Percentiles rank a stretch among this genome's conserved stretches.
phyloP scores from a whole-genome alignment of 2,113 vertebrate genomes.

The Catagonus wagneri region DNA sequence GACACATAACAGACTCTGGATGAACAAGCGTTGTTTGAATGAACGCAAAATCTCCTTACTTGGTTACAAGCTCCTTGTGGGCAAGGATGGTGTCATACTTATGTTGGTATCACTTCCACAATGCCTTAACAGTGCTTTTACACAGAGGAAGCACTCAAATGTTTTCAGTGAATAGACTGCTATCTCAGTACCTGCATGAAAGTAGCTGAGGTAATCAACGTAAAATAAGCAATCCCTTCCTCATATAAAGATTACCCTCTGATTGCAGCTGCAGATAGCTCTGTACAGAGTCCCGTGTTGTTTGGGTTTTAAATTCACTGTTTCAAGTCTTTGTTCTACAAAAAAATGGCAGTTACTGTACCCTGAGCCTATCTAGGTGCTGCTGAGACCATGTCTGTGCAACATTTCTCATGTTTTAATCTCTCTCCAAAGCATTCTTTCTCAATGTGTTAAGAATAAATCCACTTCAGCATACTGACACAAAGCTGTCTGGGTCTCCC shows the following conservation, averaged over 20 bases:
- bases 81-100: constrained; percentile 42
- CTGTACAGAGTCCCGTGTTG: background rate
- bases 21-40: constrained; percentile 29
- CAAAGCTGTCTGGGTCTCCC: background rate
- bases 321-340: constrained; percentile 43
- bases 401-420: background rate
- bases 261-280: constrained; percentile 42
- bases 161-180: constrained; percentile 30
- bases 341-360: background rate
- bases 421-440: background rate
- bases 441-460: constrained; percentile 29
- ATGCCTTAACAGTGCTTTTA: constrained; percentile 17
- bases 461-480: constrained; percentile 1
- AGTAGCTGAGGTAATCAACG: constrained; percentile 26
- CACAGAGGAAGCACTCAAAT: constrained; percentile 32
- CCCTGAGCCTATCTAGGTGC: background rate
- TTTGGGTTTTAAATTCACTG: constrained; percentile 51
- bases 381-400: background rate
- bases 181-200: constrained; percentile 29
- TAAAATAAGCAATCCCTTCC: constrained; percentile 55
- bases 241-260: constrained; percentile 51
- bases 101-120: constrained; percentile 30
- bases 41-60: constrained; percentile 47
- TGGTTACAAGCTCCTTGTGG: constrained; percentile 24
- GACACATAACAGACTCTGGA: constrained; percentile 6